These are phyloP conservation scores for Calameuta filiformis DNA, from an alignment of 2,888 invertebrate genomes.

Conservation along the genomic window DNA sequence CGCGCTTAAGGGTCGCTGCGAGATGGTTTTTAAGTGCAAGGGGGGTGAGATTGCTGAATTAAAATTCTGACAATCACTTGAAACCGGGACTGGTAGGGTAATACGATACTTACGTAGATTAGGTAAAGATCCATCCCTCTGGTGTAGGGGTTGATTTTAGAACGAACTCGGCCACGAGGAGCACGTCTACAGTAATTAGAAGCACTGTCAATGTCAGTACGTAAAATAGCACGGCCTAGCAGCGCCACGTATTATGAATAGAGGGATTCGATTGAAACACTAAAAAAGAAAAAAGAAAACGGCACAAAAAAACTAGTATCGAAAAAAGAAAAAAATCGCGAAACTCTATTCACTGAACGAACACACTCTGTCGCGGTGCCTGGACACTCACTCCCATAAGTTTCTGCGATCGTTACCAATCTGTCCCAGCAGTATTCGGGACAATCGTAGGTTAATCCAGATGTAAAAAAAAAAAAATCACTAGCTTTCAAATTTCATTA, in stretches of 20 bases:
- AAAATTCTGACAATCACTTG: not conserved
- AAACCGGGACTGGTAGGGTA: not conserved
- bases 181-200: not conserved
- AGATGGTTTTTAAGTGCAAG: not conserved
- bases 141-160: not conserved
- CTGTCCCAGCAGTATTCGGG: not conserved
- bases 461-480: not conserved
- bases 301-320: not conserved
- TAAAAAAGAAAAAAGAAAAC: no score
- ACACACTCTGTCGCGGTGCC: not conserved
- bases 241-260: not conserved
- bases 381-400: not conserved
- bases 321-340: not conserved
- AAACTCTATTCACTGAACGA: not conserved
- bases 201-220: not conserved
- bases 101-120: not conserved
- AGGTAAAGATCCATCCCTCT: not conserved
- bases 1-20: not conserved
- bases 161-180: not conserved
- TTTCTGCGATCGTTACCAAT: not conserved
- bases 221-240: not conserved
- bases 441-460: not conserved
- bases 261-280: no score
- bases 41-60: not conserved
- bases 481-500: not conserved